Evolutionary conservation across 2,113 vertebrate genomes (phyloP).

Genomic region (Struthidea cinerea): DNA sequence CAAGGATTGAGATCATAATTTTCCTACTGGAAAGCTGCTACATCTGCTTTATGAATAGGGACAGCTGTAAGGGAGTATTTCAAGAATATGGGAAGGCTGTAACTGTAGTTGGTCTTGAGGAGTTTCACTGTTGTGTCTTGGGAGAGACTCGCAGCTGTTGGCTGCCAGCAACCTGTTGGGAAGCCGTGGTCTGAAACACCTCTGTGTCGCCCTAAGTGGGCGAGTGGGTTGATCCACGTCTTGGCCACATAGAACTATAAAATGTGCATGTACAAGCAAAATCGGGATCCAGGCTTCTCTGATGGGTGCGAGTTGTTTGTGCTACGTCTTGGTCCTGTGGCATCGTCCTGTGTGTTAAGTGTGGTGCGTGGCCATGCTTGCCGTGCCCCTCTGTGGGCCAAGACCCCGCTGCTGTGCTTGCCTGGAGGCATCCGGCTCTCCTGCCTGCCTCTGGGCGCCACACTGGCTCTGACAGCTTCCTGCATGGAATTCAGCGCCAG

Average conservation of each 20-base stretch:
- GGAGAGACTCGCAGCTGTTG: neutral
- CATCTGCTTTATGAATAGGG: neutral
- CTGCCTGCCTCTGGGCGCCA: neutral
- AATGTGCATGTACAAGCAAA: rapidly evolving
- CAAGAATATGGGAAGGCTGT: neutral
- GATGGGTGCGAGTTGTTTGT: rapidly evolving
- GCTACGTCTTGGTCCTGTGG: rapidly evolving
- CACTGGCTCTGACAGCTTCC: neutral
- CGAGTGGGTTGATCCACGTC: neutral
- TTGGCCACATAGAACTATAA: rapidly evolving
- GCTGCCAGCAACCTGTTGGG: neutral
- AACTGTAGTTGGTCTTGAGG: neutral
- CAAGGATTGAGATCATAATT: neutral
- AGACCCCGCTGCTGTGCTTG: neutral
- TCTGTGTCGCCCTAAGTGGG: neutral
- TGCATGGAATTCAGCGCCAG: rapidly evolving
- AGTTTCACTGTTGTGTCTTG: neutral
- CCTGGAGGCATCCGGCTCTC: neutral
- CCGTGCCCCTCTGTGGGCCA: neutral
- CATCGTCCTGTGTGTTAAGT: neutral
- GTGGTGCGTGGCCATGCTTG: neutral
- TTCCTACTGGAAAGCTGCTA: neutral
- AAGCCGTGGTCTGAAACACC: neutral
- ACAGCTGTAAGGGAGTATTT: neutral
- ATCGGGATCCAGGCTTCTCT: neutral